phyloP scores from a whole-genome alignment of 2,113 vertebrate genomes.

The Lipophrys pholis region DNA sequence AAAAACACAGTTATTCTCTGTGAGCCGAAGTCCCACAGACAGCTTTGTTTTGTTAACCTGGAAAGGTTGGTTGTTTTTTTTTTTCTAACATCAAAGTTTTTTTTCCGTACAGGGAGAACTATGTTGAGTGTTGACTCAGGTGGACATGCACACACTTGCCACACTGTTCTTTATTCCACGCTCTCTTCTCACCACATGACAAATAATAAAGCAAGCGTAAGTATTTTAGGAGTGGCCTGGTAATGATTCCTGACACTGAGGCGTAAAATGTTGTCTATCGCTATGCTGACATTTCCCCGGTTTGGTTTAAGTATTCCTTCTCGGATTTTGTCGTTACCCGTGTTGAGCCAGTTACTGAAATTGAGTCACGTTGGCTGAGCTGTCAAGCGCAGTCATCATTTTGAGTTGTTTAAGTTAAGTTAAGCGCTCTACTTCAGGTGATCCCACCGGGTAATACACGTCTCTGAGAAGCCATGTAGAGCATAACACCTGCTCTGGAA shows the following conservation, averaged over 20 bases:
- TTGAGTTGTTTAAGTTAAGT: too few species aligned
- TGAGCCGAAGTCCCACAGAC: slow-evolving; percentile 32
- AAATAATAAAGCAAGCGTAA: slow-evolving; percentile 30
- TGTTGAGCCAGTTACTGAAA: too few species aligned
- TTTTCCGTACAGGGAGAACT: neutral
- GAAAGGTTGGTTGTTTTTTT: slow-evolving; percentile 45
- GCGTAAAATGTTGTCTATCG: slow-evolving; percentile 5
- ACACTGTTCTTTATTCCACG: neutral
- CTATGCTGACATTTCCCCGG: slow-evolving; percentile 20
- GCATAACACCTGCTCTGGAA: too few species aligned
- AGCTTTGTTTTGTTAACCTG: slow-evolving; percentile 51
- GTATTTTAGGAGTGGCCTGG: slow-evolving; percentile 28
- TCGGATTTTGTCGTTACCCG: slow-evolving; percentile 27
- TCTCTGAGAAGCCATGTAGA: too few species aligned
- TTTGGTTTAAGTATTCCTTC: slow-evolving; percentile 5
- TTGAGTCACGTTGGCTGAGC: too few species aligned
- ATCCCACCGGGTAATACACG: too few species aligned
- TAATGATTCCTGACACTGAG: slow-evolving; percentile 12
- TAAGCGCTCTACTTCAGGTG: too few species aligned
- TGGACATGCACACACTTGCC: slow-evolving; percentile 31
- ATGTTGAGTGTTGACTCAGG: slow-evolving; percentile 67
- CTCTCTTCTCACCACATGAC: slow-evolving; percentile 13
- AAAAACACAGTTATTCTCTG: slow-evolving; percentile 58
- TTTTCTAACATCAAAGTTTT: slow-evolving; percentile 31
- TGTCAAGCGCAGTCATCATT: too few species aligned